phyloP scores from a whole-genome alignment of 1,140 invertebrate genomes.

The Drosophila bocki region DNA sequence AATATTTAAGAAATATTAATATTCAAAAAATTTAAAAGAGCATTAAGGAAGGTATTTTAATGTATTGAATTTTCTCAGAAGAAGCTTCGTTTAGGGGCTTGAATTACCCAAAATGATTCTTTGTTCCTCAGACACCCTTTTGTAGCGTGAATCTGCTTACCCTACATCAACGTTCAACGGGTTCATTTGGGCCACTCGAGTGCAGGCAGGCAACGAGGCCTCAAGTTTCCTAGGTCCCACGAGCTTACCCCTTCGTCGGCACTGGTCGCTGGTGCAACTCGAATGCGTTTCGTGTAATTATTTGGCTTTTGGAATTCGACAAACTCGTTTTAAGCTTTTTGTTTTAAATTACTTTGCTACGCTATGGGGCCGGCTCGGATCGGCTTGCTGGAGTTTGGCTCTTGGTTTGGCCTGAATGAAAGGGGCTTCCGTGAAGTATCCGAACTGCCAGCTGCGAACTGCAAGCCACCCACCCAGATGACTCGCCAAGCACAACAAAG shows the following conservation, averaged over 20 bases:
- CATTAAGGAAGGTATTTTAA: too few species aligned
- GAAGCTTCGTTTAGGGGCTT: neutral
- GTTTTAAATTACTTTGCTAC: constrained; percentile 45
- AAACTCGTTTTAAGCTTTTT: constrained; percentile 57
- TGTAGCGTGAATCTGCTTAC: constrained; percentile 13
- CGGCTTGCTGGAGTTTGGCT: constrained; percentile 26
- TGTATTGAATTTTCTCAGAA: neutral
- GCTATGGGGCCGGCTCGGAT: constrained; percentile 7
- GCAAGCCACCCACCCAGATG: constrained; percentile 46
- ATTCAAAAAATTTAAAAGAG: too few species aligned
- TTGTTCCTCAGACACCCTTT: constrained; percentile 1
- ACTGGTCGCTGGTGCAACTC: constrained; percentile 31
- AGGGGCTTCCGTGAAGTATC: constrained; percentile 43
- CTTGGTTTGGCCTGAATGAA: constrained; percentile 20
- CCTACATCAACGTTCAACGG: constrained; percentile 16
- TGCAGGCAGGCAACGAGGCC: constrained; percentile 7
- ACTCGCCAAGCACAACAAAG: constrained; percentile 45
- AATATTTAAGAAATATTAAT: too few species aligned
- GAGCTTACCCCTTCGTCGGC: constrained; percentile 16
- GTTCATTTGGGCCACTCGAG: constrained; percentile 34
- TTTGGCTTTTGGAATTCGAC: constrained; percentile 55
- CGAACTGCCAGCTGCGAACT: constrained; percentile 1
- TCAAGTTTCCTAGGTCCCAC: constrained; percentile 35
- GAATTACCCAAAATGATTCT: constrained; percentile 1
- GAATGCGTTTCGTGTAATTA: constrained; percentile 51